A percentile compares a stretch with the other conserved stretches of the same genome.
These are phyloP conservation scores for Pungitius pungitius DNA, from an alignment of 2,113 vertebrate genomes.

Conservation along the genomic window DNA sequence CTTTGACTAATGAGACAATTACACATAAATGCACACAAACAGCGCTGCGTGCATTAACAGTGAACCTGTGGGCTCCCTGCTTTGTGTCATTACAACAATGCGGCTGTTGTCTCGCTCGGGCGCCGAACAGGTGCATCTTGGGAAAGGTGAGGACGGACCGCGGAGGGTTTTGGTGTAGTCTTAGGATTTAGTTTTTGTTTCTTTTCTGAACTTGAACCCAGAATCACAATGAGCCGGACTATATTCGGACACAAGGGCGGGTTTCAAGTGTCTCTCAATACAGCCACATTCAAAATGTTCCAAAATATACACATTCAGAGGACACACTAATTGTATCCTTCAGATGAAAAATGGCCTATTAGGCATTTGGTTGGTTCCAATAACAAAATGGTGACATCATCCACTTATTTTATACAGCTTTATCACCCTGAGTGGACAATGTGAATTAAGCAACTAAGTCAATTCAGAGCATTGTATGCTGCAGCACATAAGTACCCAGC, in stretches of 20 bases:
- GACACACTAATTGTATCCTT: too few species aligned
- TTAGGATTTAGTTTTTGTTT: background rate
- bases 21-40: background rate
- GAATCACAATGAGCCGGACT: background rate
- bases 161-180: background rate
- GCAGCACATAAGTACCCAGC: slow-evolving; percentile 17
- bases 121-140: slow-evolving; percentile 42
- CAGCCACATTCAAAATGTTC: background rate
- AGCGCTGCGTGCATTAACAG: slow-evolving; percentile 23
- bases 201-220: background rate
- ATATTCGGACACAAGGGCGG: background rate
- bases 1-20: background rate
- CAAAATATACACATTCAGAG: too few species aligned
- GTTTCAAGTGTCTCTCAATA: background rate
- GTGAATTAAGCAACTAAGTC: too few species aligned
- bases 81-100: slow-evolving; percentile 48
- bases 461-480: too few species aligned
- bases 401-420: too few species aligned
- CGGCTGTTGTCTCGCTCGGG: slow-evolving; percentile 54
- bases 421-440: too few species aligned
- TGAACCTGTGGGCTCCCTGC: slow-evolving; percentile 39
- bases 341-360: too few species aligned
- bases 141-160: background rate
- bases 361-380: too few species aligned
- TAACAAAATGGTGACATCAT: too few species aligned